These are phyloP conservation scores for Percopsis omiscomaycus DNA, from an alignment of 2,797 vertebrate species.

Conservation along the genomic window DNA sequence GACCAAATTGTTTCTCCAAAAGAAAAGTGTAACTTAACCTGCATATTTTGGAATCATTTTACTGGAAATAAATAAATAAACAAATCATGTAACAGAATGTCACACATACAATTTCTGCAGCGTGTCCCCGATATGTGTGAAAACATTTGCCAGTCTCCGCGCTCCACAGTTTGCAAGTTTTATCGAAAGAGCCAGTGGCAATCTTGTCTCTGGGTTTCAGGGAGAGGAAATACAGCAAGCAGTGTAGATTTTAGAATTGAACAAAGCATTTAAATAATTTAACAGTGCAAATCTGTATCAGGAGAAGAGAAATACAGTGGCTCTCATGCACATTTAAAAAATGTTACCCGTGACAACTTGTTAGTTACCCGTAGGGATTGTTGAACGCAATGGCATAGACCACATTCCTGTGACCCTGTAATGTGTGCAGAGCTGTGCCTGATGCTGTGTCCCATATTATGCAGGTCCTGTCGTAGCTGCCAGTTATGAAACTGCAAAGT, in stretches of 20 bases:
- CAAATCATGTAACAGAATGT: slow-evolving; percentile 2
- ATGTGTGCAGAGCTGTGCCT: slow-evolving; percentile 81
- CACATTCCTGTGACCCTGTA: slow-evolving; percentile 91
- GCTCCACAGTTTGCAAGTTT: slow-evolving; percentile 94
- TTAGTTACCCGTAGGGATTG: slow-evolving; percentile 91
- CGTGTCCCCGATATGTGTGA: slow-evolving; percentile 89
- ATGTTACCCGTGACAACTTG: slow-evolving; percentile 11
- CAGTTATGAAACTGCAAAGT: slow-evolving; percentile 90
- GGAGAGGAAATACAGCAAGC: slow-evolving; percentile 15
- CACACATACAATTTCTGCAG: slow-evolving; percentile 89
- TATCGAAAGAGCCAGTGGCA: slow-evolving; percentile 96
- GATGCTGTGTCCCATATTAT: slow-evolving; percentile 92
- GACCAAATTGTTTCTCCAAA: not conserved
- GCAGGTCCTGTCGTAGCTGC: slow-evolving; percentile 96
- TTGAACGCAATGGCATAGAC: slow-evolving; percentile 96
- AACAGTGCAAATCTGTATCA: not conserved
- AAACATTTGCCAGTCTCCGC: slow-evolving; percentile 90
- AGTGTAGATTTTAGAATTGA: not conserved
- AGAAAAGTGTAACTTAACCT: not conserved
- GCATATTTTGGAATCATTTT: not conserved
- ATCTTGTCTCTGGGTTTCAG: slow-evolving; percentile 86
- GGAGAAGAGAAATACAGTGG: slow-evolving; percentile 7
- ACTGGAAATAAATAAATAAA: not conserved
- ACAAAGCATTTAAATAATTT: slow-evolving; percentile 2
- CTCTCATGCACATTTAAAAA: not conserved